phyloP scores from a whole-genome alignment of 1,140 invertebrate genomes.

The Drosophila neocordata region DNA sequence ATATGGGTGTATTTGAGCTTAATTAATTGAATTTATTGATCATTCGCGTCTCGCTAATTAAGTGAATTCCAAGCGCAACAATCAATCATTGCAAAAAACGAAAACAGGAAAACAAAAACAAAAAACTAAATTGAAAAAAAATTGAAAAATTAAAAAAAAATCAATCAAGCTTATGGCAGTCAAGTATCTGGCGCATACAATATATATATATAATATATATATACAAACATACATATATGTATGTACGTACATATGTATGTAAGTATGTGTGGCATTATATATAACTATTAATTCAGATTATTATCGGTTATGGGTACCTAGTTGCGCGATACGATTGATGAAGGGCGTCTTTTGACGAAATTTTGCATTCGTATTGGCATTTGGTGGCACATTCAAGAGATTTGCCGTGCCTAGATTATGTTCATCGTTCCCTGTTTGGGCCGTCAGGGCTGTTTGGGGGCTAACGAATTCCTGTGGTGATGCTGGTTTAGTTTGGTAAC shows the following conservation, averaged over 20 bases:
- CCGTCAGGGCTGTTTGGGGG: slow-evolving; percentile 38
- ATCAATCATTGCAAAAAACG: slow-evolving; percentile 48
- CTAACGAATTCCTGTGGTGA: slow-evolving; percentile 71
- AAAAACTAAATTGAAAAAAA: slow-evolving; percentile 38
- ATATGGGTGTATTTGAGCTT: slow-evolving; percentile 8
- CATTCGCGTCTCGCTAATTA: slow-evolving; percentile 75
- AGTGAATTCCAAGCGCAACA: slow-evolving; percentile 77
- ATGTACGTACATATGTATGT: slow-evolving; percentile 35
- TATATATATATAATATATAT: slow-evolving; percentile 34
- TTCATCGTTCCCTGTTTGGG: slow-evolving; percentile 47
- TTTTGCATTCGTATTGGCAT: slow-evolving; percentile 61
- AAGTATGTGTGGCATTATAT: slow-evolving; percentile 2
- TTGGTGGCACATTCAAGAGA: slow-evolving; percentile 63
- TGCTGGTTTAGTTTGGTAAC: slow-evolving; percentile 40
- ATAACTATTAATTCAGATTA: slow-evolving; percentile 26
- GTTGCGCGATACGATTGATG: slow-evolving; percentile 81
- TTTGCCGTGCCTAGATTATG: slow-evolving; percentile 35
- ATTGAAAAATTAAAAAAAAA: slow-evolving; percentile 25
- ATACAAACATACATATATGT: slow-evolving; percentile 35
- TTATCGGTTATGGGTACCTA: slow-evolving; percentile 63
- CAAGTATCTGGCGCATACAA: slow-evolving; percentile 67
- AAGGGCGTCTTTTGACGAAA: slow-evolving; percentile 81
- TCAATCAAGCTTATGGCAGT: slow-evolving; percentile 73
- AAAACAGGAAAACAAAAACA: slow-evolving; percentile 30
- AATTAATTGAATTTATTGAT: slow-evolving; percentile 38